Base-by-base conservation (phyloP, 2,113 vertebrate genomes). In the Benitochromis conjunctus region DNA sequence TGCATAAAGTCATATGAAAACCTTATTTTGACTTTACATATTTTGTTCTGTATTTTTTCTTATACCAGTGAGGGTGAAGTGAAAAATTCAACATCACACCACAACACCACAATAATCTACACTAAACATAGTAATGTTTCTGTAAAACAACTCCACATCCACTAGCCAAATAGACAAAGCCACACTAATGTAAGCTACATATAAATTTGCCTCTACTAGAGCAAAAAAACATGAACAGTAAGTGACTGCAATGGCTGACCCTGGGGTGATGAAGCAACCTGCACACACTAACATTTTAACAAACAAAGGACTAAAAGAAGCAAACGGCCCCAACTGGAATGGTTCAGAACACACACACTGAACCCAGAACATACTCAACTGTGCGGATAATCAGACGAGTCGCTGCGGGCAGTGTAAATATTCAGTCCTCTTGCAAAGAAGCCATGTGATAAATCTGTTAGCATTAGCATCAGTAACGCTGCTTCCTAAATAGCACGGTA, bases 231-330 rank as follows among this genome's bases (percentile, higher is more conserved):
- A 5, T 48, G 46, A 87, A 86, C 21, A 58, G 29, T 2, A 21
- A 19, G 55, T 41, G 3, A 7, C 53, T 74, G 41, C 21, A 10
- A 34, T 21, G 48, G 18, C 57, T 77, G 79, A 85, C 66, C 64
- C 55, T 43, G 41, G 60, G 38, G 82, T 77, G 76, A 80, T 12
- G n/a, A 55, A 81, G 62, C 69, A 82, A 77, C 64, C 56, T 58
- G 71, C 38, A 88, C 79, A 80, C 86, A 19, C 60, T 38, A 85
- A 66, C 48, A 43, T 83, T 87, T 83, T 76, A 85, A 81, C 82
- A 85, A 80, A 82, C 74, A 89, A 76, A 87, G 24, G 64, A 71
- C 86, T 79, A 77, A 34, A 90, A 85, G 58, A 56, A 57, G 1
- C 43, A 58, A 83, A 82, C 58, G 38, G 87, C 80, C 90, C 31